Evolutionary conservation across 2,113 vertebrate species (phyloP).

Genomic region (Lycaon pictus): DNA sequence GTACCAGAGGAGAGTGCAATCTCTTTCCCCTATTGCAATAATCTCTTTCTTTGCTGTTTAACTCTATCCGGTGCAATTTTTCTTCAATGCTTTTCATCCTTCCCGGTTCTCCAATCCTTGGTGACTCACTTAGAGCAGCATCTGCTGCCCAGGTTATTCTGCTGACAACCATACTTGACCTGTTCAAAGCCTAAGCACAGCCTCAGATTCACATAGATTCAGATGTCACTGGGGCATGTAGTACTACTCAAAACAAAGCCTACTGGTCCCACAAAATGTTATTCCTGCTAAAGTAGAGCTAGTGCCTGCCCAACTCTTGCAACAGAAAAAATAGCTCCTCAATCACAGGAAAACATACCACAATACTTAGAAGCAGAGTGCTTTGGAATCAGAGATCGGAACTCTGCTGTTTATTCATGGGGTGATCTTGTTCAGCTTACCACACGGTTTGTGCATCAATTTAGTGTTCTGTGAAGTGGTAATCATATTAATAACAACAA

Average conservation of each 20-base stretch:
- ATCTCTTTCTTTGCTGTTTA: background rate
- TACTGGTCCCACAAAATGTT: background rate
- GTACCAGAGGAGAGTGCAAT: background rate
- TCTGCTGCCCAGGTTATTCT: too few relatives aligned
- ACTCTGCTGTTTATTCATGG: background rate
- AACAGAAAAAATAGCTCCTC: background rate
- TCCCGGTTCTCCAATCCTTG: background rate
- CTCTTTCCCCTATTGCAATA: background rate
- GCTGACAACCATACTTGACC: too few relatives aligned
- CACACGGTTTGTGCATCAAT: accelerated
- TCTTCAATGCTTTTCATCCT: background rate
- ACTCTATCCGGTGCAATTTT: background rate
- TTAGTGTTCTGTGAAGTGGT: background rate
- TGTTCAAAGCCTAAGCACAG: background rate
- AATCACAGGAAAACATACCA: background rate
- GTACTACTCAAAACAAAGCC: background rate
- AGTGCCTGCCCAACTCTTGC: background rate
- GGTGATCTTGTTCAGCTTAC: background rate
- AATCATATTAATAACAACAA: background rate
- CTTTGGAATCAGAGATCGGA: background rate
- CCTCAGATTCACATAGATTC: background rate
- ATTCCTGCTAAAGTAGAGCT: background rate
- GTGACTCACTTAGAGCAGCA: background rate
- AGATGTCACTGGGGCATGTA: too few relatives aligned
- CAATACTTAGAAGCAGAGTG: background rate